A percentile compares a stretch with the other conserved stretches of the same genome.
phyloP scores from a whole-genome alignment of 2,797 vertebrate genomes.

The Tiaroga cobitis region DNA sequence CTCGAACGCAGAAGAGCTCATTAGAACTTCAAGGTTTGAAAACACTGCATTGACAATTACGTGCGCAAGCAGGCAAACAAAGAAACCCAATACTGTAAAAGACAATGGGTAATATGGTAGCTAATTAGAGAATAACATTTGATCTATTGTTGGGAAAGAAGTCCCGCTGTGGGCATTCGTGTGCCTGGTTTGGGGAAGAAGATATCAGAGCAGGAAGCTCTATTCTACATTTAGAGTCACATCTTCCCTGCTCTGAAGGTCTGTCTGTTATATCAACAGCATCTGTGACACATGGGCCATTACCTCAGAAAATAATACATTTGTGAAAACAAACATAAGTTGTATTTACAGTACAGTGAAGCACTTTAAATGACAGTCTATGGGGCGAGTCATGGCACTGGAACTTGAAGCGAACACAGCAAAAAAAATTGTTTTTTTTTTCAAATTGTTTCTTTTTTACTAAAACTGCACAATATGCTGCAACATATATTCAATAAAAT shows the following conservation, averaged over 20 bases:
- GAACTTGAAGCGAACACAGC: neutral
- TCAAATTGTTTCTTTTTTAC: neutral
- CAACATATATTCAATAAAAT: neutral
- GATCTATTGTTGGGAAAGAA: slow-evolving; percentile 36
- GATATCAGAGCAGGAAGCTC: slow-evolving; percentile 6
- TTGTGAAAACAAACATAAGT: slow-evolving; percentile 2
- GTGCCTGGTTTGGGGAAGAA: neutral
- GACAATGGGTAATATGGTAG: slow-evolving; percentile 63
- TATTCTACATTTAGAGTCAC: slow-evolving; percentile 25
- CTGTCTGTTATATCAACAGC: neutral
- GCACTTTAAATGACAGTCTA: neutral
- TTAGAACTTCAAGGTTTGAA: slow-evolving; percentile 79
- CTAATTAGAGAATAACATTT: slow-evolving; percentile 69
- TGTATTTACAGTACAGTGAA: neutral
- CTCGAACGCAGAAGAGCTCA: slow-evolving; percentile 76
- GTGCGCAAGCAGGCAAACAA: slow-evolving; percentile 40
- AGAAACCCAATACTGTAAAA: slow-evolving; percentile 61
- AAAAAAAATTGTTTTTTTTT: neutral
- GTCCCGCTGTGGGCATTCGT: neutral
- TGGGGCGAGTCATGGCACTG: too few relatives aligned
- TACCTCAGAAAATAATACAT: neutral
- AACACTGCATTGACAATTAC: slow-evolving; percentile 75
- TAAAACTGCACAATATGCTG: neutral
- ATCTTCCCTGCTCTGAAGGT: slow-evolving; percentile 1
- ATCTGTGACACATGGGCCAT: neutral